Evolutionary conservation across 2,113 vertebrate species (phyloP).

Genomic region (Ctenodactylus gundi): DNA sequence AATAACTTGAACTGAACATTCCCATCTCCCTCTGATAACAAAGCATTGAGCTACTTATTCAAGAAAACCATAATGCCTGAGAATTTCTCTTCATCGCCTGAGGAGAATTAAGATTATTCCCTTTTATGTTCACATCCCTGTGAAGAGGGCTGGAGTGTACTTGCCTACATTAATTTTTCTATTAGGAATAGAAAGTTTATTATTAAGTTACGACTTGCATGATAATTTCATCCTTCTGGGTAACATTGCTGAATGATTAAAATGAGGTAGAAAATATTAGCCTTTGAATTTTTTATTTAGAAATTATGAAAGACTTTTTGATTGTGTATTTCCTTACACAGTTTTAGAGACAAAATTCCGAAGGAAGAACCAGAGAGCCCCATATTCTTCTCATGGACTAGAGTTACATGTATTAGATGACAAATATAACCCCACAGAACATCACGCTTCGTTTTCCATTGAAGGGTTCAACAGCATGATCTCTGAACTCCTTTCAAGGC

Average conservation of each 20-base stretch:
- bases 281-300: neutral
- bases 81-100: conserved; percentile 28
- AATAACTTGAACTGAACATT: neutral
- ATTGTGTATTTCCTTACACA: neutral
- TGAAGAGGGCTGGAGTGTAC: neutral
- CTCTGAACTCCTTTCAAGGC: neutral
- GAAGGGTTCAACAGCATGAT: neutral
- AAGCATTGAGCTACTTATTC: neutral
- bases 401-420: neutral
- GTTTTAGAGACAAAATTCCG: neutral
- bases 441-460: neutral
- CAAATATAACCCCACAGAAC: fast-evolving
- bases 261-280: neutral
- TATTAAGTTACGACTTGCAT: neutral
- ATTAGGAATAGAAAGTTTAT: neutral
- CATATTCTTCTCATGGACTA: neutral
- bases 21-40: neutral
- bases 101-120: neutral
- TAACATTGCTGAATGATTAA: neutral
- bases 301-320: neutral
- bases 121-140: neutral
- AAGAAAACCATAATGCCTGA: conserved; percentile 31
- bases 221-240: neutral
- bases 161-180: neutral
- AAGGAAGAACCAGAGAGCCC: neutral